These are phyloP conservation scores for Mactromeris polynyma DNA, from an alignment of 2,888 invertebrate species.

Conservation along the genomic window DNA sequence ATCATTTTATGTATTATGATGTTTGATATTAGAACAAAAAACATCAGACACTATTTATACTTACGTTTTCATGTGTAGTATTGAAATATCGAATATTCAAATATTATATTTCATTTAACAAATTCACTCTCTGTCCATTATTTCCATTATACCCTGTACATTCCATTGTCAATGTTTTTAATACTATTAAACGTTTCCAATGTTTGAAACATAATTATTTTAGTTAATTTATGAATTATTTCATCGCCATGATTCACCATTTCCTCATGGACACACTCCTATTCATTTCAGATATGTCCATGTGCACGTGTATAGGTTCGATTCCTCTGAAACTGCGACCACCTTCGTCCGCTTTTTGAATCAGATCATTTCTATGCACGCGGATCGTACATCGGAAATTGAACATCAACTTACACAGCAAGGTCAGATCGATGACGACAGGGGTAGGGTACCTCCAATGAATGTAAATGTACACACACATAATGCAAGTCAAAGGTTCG, in stretches of 20 bases:
- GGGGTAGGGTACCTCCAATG: constrained; percentile 14
- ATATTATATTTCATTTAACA: too few relatives aligned
- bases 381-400: constrained; percentile 94
- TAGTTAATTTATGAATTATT: too few relatives aligned
- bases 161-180: too few relatives aligned
- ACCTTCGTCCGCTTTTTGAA: constrained; percentile 95
- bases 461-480: constrained; percentile 41
- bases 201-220: too few relatives aligned
- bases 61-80: too few relatives aligned
- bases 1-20: too few relatives aligned
- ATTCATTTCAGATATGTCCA: constrained; percentile 91
- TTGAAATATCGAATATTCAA: too few relatives aligned
- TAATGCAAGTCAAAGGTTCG: constrained; percentile 46
- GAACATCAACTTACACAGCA: constrained; percentile 88
- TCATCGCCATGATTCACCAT: background rate
- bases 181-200: too few relatives aligned
- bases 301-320: constrained; percentile 97
- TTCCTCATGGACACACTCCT: background rate
- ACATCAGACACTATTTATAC: too few relatives aligned
- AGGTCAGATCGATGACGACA: constrained; percentile 79
- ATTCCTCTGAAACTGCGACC: constrained; percentile 96
- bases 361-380: constrained; percentile 93
- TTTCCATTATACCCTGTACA: too few relatives aligned
- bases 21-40: too few relatives aligned
- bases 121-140: too few relatives aligned